Percentiles rank a stretch among this genome's conserved stretches.
phyloP scores from a whole-genome alignment of 2,797 vertebrate species.

The Myiotriccus ornatus region DNA sequence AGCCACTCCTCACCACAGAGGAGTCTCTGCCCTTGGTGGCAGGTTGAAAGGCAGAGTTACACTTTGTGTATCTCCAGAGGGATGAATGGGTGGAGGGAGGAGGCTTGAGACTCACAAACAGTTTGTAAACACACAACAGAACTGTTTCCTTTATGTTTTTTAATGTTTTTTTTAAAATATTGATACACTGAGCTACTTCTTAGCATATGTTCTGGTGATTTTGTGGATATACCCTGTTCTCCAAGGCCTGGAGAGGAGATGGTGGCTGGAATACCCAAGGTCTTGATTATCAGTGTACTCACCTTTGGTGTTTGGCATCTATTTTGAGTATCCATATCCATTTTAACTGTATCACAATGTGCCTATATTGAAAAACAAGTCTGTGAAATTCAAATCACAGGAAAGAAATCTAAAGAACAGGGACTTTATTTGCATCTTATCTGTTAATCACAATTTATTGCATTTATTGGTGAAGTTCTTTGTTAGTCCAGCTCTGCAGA shows the following conservation, averaged over 20 bases:
- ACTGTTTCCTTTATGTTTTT: neutral
- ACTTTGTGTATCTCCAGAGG: neutral
- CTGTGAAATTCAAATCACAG: neutral
- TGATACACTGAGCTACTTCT: neutral
- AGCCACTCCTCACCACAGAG: neutral
- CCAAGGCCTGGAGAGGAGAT: neutral
- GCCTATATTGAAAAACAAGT: neutral
- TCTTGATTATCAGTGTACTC: neutral
- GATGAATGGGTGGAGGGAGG: neutral
- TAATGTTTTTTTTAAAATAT: neutral
- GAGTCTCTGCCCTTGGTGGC: neutral
- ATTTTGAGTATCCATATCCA: neutral
- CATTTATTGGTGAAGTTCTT: neutral
- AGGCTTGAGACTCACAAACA: neutral
- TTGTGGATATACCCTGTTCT: neutral
- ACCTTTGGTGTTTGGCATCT: neutral
- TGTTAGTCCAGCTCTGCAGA: constrained; percentile 14
- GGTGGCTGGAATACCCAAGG: neutral
- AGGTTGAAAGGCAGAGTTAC: neutral
- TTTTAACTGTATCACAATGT: neutral
- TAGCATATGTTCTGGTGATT: neutral
- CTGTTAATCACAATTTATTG: neutral
- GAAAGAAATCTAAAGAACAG: neutral
- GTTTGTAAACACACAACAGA: neutral
- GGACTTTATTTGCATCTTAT: neutral